These are phyloP conservation scores for Apomyelois bistriatella DNA, from an alignment of 2,888 invertebrate species.

Conservation along the genomic window DNA sequence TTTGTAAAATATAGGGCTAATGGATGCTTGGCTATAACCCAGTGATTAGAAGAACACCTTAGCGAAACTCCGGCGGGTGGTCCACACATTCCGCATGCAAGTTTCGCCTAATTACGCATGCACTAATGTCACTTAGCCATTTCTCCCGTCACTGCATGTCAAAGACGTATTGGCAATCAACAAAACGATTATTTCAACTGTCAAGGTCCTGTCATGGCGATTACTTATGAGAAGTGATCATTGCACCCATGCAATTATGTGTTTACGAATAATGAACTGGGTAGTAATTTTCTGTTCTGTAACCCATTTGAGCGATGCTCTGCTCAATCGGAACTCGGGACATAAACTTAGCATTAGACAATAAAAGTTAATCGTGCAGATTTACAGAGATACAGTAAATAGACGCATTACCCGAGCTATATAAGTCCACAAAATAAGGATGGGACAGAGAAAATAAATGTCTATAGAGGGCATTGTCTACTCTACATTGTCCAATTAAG, in stretches of 20 bases:
- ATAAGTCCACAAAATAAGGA: constrained; percentile 21
- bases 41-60: background rate
- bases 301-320: constrained; percentile 36
- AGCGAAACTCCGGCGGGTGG: constrained; percentile 29
- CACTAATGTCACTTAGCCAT: constrained; percentile 45
- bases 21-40: constrained; percentile 4
- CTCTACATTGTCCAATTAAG: no score
- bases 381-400: constrained; percentile 42
- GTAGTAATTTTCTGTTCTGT: constrained; percentile 38
- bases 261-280: constrained; percentile 33
- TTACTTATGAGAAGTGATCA: constrained; percentile 23
- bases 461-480: no score
- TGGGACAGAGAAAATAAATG: background rate
- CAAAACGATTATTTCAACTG: constrained; percentile 41
- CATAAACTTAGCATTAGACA: constrained; percentile 30
- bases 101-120: constrained; percentile 35
- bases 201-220: constrained; percentile 28
- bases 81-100: constrained; percentile 26
- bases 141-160: constrained; percentile 34
- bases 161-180: constrained; percentile 43
- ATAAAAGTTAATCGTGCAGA: constrained; percentile 35
- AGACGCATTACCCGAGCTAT: constrained; percentile 35
- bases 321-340: constrained; percentile 18
- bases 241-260: constrained; percentile 20
- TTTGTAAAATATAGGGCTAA: no score